Base-by-base conservation (phyloP, 37 sponge, comb jelly and placozoan species). In the Axinella damicornis region DNA sequence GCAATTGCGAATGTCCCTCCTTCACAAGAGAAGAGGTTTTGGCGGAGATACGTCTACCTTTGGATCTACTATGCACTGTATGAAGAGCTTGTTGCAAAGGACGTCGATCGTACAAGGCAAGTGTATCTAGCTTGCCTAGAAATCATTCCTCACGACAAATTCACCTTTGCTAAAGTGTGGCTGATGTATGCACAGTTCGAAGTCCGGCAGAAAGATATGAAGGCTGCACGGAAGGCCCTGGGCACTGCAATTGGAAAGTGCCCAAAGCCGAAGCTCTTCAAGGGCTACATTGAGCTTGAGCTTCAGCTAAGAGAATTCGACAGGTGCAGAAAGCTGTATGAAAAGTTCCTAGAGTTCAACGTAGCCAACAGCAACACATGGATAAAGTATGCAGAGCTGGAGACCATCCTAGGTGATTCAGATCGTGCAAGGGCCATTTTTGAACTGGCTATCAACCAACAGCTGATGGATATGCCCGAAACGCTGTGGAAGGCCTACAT, bases 131-230 rank as follows among this genome's bases (percentile, higher is more conserved):
- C 97, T 13, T 94, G 95, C 62, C 65, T 98, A 14, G 92, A 95
- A 32, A 72, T 94, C 14, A 83, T 98, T 27, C 99, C 99, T 0
- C 99, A 98, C 83, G 76, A 73, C 39, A 73, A 90, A 65, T 98
- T 98, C 88, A 98, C 99, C 12, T 98, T 98, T 92, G 97, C 95
- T 37, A 98, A 98, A 67, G 83, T 98, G 17, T 98, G 99, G 99
- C 22, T 98, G 55, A 90, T 96, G 97, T 96, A 77, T 74, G 93
- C 96, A 31, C 87, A 98, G 57, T 98, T 98, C 83, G 99, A 98
- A 79, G 74, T 98, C 55, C 65, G 99, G 31, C 97, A 98, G 88
- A 92, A 90, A 53, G 95, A 98, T 59, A 28, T 95, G 20, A 55
- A 80, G 15, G 81, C 90, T 56, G 99, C 99, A 21, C 64, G 99